phyloP scores from a whole-genome alignment of 2,888 invertebrate species.

The Synergus laeviventris region DNA sequence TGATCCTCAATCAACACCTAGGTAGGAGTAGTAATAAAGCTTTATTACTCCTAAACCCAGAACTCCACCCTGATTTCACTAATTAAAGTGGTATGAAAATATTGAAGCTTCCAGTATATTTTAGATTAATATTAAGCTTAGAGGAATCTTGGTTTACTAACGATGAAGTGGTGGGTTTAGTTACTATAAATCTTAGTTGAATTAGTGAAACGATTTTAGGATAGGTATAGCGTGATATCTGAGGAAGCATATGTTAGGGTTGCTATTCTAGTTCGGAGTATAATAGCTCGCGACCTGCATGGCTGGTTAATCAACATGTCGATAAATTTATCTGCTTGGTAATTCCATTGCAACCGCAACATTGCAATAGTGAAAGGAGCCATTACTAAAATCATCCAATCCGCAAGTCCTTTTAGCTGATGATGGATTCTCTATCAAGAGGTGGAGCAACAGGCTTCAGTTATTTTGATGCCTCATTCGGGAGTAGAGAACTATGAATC shows the following conservation, averaged over 20 bases:
- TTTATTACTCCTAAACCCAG: background rate
- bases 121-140: background rate
- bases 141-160: background rate
- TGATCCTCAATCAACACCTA: background rate
- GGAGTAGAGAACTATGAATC: slow-evolving; percentile 30
- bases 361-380: slow-evolving; percentile 31
- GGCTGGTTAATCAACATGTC: slow-evolving; percentile 36
- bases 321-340: slow-evolving; percentile 31
- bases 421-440: slow-evolving; percentile 29
- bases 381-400: slow-evolving; percentile 37
- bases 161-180: background rate
- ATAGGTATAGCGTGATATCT: slow-evolving; percentile 5
- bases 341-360: slow-evolving; percentile 35
- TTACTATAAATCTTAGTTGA: slow-evolving; percentile 8
- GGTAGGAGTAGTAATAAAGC: too few relatives aligned
- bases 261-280: slow-evolving; percentile 1
- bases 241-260: slow-evolving; percentile 28
- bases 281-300: slow-evolving; percentile 36
- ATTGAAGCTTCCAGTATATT: background rate
- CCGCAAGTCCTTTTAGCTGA: slow-evolving; percentile 33
- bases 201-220: slow-evolving; percentile 15
- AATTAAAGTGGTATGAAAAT: background rate
- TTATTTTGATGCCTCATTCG: slow-evolving; percentile 16
- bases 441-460: slow-evolving; percentile 28
- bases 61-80: background rate